These are phyloP conservation scores for Myiotriccus ornatus DNA, from an alignment of 2,797 vertebrate species.

Conservation along the genomic window DNA sequence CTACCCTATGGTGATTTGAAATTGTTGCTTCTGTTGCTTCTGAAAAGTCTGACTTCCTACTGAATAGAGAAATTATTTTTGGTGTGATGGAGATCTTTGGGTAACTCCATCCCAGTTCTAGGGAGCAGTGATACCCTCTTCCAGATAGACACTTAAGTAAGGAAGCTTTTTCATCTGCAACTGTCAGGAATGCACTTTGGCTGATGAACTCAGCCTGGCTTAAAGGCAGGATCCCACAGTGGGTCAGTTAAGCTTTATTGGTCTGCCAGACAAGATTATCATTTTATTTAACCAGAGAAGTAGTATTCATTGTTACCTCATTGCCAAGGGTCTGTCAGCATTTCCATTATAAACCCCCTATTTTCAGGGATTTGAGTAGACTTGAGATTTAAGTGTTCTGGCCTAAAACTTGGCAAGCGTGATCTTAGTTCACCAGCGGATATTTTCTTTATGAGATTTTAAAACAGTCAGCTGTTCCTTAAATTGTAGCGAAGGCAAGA, in stretches of 20 bases:
- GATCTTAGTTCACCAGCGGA: conserved; percentile 42
- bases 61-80: not conserved
- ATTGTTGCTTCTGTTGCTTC: not conserved
- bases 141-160: not conserved
- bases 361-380: conserved; percentile 73
- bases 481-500: conserved; percentile 56
- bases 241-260: conserved; percentile 40
- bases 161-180: not conserved
- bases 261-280: conserved; percentile 60
- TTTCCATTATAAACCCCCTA: conserved; percentile 75
- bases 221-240: not conserved
- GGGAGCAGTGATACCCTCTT: not conserved
- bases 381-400: conserved; percentile 56
- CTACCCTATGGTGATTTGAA: not conserved
- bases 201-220: not conserved
- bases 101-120: not conserved
- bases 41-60: not conserved
- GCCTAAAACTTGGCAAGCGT: conserved; percentile 64
- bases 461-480: conserved; percentile 73
- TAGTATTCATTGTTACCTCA: conserved; percentile 56
- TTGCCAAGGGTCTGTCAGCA: conserved; percentile 66
- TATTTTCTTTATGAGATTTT: conserved; percentile 76
- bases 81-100: not conserved
- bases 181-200: not conserved
- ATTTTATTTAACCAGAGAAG: conserved; percentile 57